Evolutionary conservation across 1,140 invertebrate genomes (phyloP).

Genomic region (Drosophila parabipectinata): DNA sequence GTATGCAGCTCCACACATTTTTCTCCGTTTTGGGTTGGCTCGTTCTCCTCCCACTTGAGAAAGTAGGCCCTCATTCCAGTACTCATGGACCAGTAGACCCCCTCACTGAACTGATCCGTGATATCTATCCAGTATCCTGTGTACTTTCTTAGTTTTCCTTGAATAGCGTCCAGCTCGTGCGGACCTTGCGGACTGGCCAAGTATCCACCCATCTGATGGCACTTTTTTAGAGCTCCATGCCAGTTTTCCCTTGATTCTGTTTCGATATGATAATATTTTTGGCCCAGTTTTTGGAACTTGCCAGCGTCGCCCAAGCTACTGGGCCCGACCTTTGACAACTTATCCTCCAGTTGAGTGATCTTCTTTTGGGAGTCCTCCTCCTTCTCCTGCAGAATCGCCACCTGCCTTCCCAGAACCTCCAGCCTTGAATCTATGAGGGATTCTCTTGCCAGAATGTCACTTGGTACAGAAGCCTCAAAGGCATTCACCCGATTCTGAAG

Average conservation of each 20-base stretch:
- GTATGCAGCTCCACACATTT: not conserved
- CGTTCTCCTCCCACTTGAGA: not conserved
- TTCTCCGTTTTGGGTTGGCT: not conserved
- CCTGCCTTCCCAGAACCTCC: not conserved
- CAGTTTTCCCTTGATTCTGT: conserved; percentile 6
- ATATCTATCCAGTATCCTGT: conserved; percentile 12
- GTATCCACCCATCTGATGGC: conserved; percentile 17
- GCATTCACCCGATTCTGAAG: not conserved
- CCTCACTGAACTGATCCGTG: not conserved
- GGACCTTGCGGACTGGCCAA: conserved; percentile 6
- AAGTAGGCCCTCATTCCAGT: not conserved
- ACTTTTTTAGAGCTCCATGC: conserved; percentile 7
- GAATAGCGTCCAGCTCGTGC: conserved; percentile 12
- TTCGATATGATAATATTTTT: conserved; percentile 17
- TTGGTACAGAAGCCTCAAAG: not conserved
- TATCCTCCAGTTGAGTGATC: not conserved
- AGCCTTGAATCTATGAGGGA: not conserved
- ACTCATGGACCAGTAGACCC: not conserved
- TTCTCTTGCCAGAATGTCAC: not conserved
- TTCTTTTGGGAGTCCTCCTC: not conserved
- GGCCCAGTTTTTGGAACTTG: not conserved
- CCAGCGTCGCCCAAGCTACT: not conserved
- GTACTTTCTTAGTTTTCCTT: not conserved
- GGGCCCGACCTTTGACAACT: not conserved
- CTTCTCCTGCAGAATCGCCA: not conserved